Base-by-base conservation (phyloP, 2,888 invertebrate species). In the Drosophila flavopinicola region DNA sequence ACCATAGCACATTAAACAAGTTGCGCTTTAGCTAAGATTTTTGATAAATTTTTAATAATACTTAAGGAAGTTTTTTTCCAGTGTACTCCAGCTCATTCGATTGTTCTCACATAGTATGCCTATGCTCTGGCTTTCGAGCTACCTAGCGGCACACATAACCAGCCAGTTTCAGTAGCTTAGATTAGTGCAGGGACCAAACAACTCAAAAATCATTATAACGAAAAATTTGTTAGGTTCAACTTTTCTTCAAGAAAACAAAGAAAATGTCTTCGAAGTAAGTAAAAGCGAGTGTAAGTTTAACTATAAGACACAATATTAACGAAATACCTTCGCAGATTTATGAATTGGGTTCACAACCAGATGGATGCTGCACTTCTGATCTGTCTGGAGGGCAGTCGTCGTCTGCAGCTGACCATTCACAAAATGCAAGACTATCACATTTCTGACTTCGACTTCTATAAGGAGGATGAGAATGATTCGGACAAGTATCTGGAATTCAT, bases 351-450 rank as follows among this genome's bases (percentile, higher is more conserved):
- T 10, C 7, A 20, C 9, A 37, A 10, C 0, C 20, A 20, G 10
- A n/a, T 37, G 10, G 37, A n/a, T 10, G 32, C 11, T 6, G 38
- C 24, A 15, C 9, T 47, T 6, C 29, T 38, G 32, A 24, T 29
- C 4, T 53, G 32, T 15, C 33, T 45, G 6, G 35, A 48, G 6
- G 27, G 63, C 9, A 48, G 42, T 27, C 42, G 48, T 6, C 48
- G 30, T 7, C 6, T 61, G 15, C 4, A 17, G 9, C 11, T 15
- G 9, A 27, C 42, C 27, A 37, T 61, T n/a, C 39, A 25, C 9
- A 39, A 35, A 15, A 7, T 61, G 6, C 47, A 65, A 15, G 27
- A 15, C 10, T 9, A 41, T 5, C 37, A 17, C 17, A 5, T 37
- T 9, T 20, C 20, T n/a, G n/a, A n/a, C n/a, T n/a, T n/a, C n/a